These are phyloP conservation scores for Micronycteris hirsuta DNA, from an alignment of 2,113 vertebrate species.

Conservation along the genomic window DNA sequence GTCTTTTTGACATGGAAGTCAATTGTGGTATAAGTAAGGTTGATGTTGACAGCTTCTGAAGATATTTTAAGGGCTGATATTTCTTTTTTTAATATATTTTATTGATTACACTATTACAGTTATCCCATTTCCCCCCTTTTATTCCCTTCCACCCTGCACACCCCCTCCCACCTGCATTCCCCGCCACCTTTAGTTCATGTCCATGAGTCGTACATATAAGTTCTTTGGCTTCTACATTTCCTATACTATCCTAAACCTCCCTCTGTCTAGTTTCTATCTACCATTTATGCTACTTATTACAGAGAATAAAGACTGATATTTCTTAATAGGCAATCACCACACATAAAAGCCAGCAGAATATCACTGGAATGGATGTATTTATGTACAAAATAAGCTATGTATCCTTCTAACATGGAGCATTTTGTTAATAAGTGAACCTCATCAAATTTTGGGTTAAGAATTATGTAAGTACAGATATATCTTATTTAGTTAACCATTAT, in stretches of 20 bases:
- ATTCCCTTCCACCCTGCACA: no score
- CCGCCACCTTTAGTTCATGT: no score
- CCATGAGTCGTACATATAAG: no score
- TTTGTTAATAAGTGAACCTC: not conserved
- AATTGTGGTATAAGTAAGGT: not conserved
- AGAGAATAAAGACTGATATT: not conserved
- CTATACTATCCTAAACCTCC: no score
- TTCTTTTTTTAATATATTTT: no score
- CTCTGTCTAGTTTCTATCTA: no score
- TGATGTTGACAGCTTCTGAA: not conserved
- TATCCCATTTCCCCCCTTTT: no score
- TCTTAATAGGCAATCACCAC: not conserved
- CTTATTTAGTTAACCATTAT: not conserved
- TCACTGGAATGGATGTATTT: not conserved
- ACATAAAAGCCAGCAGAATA: not conserved
- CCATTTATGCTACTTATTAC: no score
- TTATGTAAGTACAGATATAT: not conserved
- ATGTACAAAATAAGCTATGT: not conserved
- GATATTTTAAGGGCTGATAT: not conserved
- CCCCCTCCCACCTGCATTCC: no score
- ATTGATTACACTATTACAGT: no score
- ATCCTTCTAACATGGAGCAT: not conserved
- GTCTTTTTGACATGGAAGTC: not conserved
- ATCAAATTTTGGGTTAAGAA: not conserved
- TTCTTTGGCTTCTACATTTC: no score